Percentiles rank a stretch among this genome's conserved stretches.
phyloP scores from a whole-genome alignment of 23 tunicate genomes.

The Trididemnum clinides region DNA sequence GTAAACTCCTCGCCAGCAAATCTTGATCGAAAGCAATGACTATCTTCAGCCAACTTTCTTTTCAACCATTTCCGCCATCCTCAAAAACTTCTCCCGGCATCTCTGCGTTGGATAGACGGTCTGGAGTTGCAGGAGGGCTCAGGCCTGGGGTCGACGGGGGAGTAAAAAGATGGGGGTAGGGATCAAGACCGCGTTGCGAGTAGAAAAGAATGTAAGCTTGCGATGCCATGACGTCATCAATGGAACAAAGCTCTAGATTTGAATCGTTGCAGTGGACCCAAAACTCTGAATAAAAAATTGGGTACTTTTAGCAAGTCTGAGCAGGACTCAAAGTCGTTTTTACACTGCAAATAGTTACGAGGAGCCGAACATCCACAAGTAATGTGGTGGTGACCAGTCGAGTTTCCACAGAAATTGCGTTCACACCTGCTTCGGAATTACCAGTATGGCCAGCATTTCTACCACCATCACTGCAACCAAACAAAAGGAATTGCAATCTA shows the following conservation, averaged over 20 bases:
- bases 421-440: not conserved
- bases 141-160: constrained; percentile 73
- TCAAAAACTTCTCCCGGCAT: not conserved
- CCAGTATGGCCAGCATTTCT: no score
- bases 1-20: no score
- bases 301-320: not conserved
- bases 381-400: no score
- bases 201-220: constrained; percentile 99
- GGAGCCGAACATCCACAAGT: no score
- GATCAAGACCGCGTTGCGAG: constrained; percentile 83
- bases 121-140: constrained; percentile 59
- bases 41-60: no score
- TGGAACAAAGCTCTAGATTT: constrained; percentile 80
- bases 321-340: not conserved
- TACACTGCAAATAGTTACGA: no score
- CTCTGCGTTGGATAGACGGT: not conserved
- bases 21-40: no score
- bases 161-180: constrained; percentile 75
- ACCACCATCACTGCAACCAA: no score
- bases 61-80: not conserved
- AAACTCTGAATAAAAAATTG: constrained; percentile 70
- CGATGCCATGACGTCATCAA: constrained; percentile 94
- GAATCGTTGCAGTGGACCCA: constrained; percentile 99
- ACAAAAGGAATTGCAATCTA: no score
- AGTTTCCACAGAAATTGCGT: not conserved